Base-by-base conservation (phyloP, 2,113 vertebrate species). In the Daboia siamensis region DNA sequence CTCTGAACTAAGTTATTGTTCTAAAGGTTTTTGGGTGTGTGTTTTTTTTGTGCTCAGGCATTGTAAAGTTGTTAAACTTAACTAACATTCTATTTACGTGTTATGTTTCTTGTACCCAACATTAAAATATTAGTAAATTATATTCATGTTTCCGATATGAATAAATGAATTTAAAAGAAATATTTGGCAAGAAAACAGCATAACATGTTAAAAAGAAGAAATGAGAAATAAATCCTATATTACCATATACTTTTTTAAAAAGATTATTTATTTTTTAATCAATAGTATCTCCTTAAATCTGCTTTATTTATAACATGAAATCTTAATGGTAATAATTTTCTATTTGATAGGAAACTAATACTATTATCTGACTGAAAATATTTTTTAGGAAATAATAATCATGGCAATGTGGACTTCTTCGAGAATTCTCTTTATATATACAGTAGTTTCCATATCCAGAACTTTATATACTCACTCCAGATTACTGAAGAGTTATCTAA, bases 41-140 rank as follows among this genome's bases (percentile, higher is more conserved):
- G 48, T 12, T 51, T 7, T 44, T 44, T 9, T 0, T 1, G 2
- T 93, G n/a, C 54, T 93, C 29, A 39, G 24, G n/a, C 57, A 88
- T 87, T 88, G 24, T 69, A 20, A 64, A 51, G 20, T 5, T 24
- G 94, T 64, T 1, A 93, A 92, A 94, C 4, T 4, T 69, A 85
- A 95, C 93, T 44, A 3, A 55, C 90, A 46, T 92, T 92, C 0
- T 2, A 0, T 87, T 95, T 93, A 24, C 11, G 1, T 91, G 92
- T 93, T 57, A 4, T 91, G 26, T 90, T 33, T 61, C 64, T 52
- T 86, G 48, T 29, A 39, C 69, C 69, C 59, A 24, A 46, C 39
- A 12, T 56, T 29, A 93, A 93, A 51, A 85, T 90, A 54, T 26
- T 39, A 74, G 3, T 5, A 6, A 3, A 61, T 9, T 61, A 6